Conservation (phyloP, 2,113 vertebrate genomes). For the Raja brachyura region DNA sequence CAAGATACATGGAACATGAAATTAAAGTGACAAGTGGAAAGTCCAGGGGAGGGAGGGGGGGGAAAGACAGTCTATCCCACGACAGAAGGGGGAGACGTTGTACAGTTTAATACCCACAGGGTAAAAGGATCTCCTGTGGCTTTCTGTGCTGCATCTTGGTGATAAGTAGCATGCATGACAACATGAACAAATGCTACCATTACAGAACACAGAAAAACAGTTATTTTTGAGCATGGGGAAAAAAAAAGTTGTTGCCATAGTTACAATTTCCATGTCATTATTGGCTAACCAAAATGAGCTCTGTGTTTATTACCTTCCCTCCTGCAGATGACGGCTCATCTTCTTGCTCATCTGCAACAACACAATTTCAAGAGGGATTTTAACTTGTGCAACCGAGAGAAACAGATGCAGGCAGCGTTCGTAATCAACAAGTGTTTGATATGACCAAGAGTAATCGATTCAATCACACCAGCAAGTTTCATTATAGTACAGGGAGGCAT, state of each 20-base stretch:
- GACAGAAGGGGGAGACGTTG: no score
- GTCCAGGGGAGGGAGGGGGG: no score
- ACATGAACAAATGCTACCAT: background rate
- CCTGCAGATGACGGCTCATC: slow-evolving; percentile 79
- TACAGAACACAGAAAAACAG: background rate
- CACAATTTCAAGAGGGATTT: background rate
- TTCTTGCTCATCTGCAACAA: slow-evolving; percentile 85
- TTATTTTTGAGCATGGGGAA: background rate
- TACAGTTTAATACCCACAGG: no score
- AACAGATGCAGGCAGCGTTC: no score
- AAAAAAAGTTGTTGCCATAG: background rate
- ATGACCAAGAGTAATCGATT: background rate
- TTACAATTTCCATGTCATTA: background rate
- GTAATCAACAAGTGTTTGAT: background rate
- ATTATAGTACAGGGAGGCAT: background rate
- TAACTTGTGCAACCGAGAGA: background rate
- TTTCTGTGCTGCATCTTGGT: no score
- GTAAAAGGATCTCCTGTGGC: no score
- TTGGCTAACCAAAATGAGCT: background rate
- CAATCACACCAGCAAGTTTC: background rate
- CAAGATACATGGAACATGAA: no score
- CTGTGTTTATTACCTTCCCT: slow-evolving; percentile 71
- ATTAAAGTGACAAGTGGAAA: no score
- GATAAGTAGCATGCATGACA: background rate
- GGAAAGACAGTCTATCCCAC: no score